Conservation (phyloP, 1,140 invertebrate genomes). For the Hirudo medicinalis region DNA sequence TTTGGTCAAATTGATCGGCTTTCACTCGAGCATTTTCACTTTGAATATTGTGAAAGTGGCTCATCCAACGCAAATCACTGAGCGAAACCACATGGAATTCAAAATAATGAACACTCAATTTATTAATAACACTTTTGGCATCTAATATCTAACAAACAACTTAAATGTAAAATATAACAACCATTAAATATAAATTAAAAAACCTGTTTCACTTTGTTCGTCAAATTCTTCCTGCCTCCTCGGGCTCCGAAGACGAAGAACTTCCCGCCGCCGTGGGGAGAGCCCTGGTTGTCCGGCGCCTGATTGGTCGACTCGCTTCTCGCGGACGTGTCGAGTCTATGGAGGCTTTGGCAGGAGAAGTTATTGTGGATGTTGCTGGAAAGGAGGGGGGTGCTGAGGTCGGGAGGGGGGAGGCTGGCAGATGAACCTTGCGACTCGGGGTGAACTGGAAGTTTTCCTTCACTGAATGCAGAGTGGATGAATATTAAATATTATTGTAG, state of each 20-base stretch:
- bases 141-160: too few species aligned
- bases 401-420: constrained; percentile 34
- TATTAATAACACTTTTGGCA: too few species aligned
- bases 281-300: background rate
- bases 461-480: background rate
- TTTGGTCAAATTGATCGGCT: too few species aligned
- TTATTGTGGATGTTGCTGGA: background rate
- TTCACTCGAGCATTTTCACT: too few species aligned
- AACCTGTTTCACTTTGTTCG: constrained; percentile 3
- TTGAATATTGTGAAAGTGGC: too few species aligned
- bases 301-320: background rate
- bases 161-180: background rate
- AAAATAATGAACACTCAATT: too few species aligned
- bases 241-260: constrained; percentile 1
- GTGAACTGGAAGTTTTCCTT: background rate
- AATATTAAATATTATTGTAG: too few species aligned
- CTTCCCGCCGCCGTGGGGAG: background rate
- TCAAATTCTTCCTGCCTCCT: background rate
- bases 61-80: too few species aligned
- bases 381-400: constrained; percentile 18
- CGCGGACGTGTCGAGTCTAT: background rate
- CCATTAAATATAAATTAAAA: constrained; percentile 23
- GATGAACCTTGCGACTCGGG: constrained; percentile 28
- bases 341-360: constrained; percentile 12
- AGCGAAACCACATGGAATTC: too few species aligned